Percentiles rank a stretch among this genome's conserved stretches.
Conservation (phyloP, 2,888 invertebrate genomes). For the Drosophila anceps region DNA sequence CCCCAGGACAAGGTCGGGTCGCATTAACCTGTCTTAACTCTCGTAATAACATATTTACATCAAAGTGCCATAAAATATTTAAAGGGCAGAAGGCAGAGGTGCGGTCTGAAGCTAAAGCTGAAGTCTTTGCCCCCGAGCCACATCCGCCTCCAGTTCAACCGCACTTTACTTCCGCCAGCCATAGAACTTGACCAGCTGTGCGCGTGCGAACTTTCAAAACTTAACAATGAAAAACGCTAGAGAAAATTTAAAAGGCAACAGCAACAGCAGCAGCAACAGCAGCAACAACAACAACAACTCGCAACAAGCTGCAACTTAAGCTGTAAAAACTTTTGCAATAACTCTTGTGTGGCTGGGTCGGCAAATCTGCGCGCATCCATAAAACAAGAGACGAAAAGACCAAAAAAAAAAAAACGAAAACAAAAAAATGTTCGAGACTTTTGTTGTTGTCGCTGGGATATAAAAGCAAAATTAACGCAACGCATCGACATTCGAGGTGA, state of each 20-base stretch:
- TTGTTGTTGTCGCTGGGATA: conserved; percentile 43
- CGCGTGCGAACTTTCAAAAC: conserved; percentile 53
- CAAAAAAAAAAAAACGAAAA: background rate
- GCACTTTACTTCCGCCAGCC: conserved; percentile 31
- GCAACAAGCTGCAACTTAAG: conserved; percentile 51
- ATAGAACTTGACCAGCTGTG: conserved; percentile 48
- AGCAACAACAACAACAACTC: conserved; percentile 26
- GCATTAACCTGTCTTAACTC: conserved; percentile 33
- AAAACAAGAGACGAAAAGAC: conserved; percentile 29
- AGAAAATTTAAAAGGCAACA: conserved; percentile 42
- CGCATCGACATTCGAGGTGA: conserved; percentile 63
- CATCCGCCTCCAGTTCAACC: conserved; percentile 42
- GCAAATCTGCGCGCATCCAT: conserved; percentile 67
- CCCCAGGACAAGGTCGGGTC: conserved; percentile 22
- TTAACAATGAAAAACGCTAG: conserved; percentile 41
- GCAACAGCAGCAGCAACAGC: conserved; percentile 11
- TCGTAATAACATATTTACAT: conserved; percentile 26
- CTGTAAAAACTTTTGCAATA: conserved; percentile 65
- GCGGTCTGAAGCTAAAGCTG: background rate
- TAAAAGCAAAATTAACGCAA: conserved; percentile 70
- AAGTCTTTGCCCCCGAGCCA: background rate
- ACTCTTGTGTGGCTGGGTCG: conserved; percentile 53
- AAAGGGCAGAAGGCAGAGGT: conserved; percentile 1
- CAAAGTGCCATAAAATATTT: conserved; percentile 56
- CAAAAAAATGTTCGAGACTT: conserved; percentile 42